Percentiles rank a stretch among this genome's conserved stretches.
Conservation (phyloP, 2,113 vertebrate species). For the Amphiprion ocellaris region DNA sequence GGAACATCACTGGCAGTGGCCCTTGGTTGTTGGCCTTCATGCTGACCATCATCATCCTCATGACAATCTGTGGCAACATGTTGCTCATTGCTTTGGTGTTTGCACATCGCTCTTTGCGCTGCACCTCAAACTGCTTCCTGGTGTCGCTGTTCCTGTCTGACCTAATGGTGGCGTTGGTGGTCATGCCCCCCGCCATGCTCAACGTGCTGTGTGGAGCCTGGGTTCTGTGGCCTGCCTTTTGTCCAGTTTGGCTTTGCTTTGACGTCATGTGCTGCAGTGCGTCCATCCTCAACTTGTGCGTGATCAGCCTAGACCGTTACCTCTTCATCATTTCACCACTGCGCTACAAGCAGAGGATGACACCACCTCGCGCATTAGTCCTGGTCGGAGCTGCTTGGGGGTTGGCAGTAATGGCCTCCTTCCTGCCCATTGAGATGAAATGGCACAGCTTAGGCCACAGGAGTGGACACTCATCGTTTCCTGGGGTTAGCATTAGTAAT, state of each 20-base stretch:
- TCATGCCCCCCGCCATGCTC: conserved; percentile 98
- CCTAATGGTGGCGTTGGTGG: conserved; percentile 97
- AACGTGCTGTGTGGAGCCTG: conserved; percentile 93
- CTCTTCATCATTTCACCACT: conserved; percentile 96
- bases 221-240: conserved; percentile 91
- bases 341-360: conserved; percentile 96
- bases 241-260: conserved; percentile 94
- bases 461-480: conserved; percentile 25
- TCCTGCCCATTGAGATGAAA: conserved; percentile 94
- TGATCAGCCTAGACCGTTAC: conserved; percentile 97
- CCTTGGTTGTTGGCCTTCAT: conserved; percentile 87
- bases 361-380: conserved; percentile 88
- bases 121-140: conserved; percentile 97
- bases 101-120: conserved; percentile 92
- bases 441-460: conserved; percentile 90
- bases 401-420: conserved; percentile 92
- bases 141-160: conserved; percentile 97
- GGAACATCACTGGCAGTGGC: conserved; percentile 87
- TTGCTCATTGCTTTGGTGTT: conserved; percentile 93
- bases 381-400: conserved; percentile 93
- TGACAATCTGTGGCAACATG: conserved; percentile 90
- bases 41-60: conserved; percentile 90
- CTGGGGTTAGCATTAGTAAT: conserved; percentile 38
- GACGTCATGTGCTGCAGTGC: conserved; percentile 99
- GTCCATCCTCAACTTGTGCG: conserved; percentile 97